A percentile compares a stretch with the other conserved stretches of the same genome.
Conservation (phyloP, 2,113 vertebrate species). For the Suncus etruscus region DNA sequence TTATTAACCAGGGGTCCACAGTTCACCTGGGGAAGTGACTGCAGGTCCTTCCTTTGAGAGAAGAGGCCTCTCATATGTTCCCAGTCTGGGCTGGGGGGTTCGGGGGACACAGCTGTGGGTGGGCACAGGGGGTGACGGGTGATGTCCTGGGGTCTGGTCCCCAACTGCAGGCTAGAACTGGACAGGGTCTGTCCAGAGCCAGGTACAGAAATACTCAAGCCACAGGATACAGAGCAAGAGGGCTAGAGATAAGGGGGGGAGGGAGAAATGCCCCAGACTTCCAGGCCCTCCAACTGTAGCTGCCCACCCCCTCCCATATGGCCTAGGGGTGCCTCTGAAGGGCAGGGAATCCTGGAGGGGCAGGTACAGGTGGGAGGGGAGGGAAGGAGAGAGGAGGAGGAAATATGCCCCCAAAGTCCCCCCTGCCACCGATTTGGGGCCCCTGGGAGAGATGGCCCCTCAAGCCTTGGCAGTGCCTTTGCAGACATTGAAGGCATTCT, state of each 20-base stretch:
- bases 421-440: background rate
- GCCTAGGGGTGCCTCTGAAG: background rate
- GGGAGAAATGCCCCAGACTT: background rate
- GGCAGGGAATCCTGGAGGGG: constrained; percentile 17
- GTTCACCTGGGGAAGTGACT: background rate
- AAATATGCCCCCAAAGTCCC: background rate
- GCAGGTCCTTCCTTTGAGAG: background rate
- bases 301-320: background rate
- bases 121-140: background rate
- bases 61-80: background rate
- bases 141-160: background rate
- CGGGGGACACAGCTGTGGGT: background rate
- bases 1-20: too few relatives aligned
- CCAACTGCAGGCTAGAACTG: constrained; percentile 36
- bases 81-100: background rate
- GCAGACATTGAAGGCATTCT: constrained; percentile 91
- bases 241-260: background rate
- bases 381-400: constrained; percentile 44
- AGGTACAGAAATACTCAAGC: constrained; percentile 44
- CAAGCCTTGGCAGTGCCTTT: constrained; percentile 90
- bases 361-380: background rate
- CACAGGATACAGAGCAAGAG: constrained; percentile 38
- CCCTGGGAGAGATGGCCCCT: constrained; percentile 68
- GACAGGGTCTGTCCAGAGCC: background rate
- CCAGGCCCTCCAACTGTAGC: background rate